These are phyloP conservation scores for Alviniconcha strummeri DNA, from an alignment of 2,888 invertebrate genomes.

Conservation along the genomic window DNA sequence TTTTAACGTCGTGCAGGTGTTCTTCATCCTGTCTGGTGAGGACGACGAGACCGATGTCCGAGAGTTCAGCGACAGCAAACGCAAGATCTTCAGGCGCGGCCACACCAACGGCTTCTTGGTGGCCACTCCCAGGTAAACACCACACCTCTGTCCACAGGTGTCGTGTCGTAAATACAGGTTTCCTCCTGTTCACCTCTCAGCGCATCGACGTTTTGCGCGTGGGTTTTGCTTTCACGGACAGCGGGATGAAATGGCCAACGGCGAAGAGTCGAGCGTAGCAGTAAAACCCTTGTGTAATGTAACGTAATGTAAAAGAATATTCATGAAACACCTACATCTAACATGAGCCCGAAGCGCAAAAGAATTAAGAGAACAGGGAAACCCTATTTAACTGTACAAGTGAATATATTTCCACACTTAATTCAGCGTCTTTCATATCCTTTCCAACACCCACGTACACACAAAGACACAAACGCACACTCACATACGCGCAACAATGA, in stretches of 20 bases:
- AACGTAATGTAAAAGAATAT: too few species aligned
- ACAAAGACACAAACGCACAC: not conserved
- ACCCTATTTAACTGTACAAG: not conserved
- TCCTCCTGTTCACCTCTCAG: too few species aligned
- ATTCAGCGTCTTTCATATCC: not conserved
- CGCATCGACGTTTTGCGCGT: too few species aligned
- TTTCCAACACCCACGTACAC: not conserved
- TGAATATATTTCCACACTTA: not conserved
- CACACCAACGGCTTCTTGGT: slow-evolving; percentile 73
- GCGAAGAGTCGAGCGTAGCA: too few species aligned
- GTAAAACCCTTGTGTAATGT: too few species aligned
- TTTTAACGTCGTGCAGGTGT: slow-evolving; percentile 58
- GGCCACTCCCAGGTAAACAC: slow-evolving; percentile 68
- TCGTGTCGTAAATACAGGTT: too few species aligned
- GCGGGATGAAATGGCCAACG: too few species aligned
- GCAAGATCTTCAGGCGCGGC: slow-evolving; percentile 72
- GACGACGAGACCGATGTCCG: slow-evolving; percentile 74
- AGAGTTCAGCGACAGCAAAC: slow-evolving; percentile 69
- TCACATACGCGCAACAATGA: not conserved
- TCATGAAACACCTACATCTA: not conserved
- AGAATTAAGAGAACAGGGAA: not conserved
- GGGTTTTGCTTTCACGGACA: too few species aligned
- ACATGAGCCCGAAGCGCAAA: not conserved
- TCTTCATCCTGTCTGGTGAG: slow-evolving; percentile 74
- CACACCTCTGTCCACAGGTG: not conserved